phyloP scores from a whole-genome alignment of 2,113 vertebrate genomes.

The Nanorana parkeri region DNA sequence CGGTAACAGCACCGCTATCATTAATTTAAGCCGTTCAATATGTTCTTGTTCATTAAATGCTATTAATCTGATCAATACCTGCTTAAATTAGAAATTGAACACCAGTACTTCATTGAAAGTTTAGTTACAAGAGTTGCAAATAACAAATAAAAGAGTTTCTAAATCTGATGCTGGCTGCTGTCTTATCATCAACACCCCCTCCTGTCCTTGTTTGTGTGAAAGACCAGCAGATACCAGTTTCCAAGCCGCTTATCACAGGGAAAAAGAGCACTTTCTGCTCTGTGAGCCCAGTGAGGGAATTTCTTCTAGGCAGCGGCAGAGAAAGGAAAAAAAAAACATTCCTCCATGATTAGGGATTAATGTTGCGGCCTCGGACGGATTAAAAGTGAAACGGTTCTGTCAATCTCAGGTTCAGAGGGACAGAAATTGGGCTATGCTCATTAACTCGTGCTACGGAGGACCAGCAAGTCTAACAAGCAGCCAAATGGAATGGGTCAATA shows the following conservation, averaged over 20 bases:
- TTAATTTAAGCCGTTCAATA: conserved; percentile 4
- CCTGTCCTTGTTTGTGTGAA: not conserved
- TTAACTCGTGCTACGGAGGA: not conserved
- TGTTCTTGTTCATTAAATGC: conserved; percentile 23
- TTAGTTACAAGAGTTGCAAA: conserved; percentile 30
- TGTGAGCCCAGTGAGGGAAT: conserved; percentile 24
- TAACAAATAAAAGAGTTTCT: not conserved
- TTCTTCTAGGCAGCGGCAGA: not conserved
- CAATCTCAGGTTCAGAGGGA: not conserved
- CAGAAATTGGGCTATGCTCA: not conserved
- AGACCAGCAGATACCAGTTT: not conserved
- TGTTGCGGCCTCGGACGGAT: conserved; percentile 17
- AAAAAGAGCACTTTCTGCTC: not conserved
- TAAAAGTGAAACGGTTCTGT: not conserved
- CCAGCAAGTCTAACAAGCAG: no score
- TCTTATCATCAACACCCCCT: conserved; percentile 11
- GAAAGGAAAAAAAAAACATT: conserved; percentile 14
- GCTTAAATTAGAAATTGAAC: not conserved
- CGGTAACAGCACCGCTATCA: not conserved
- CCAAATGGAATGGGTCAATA: no score
- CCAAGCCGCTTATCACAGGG: conserved; percentile 44
- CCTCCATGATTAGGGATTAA: conserved; percentile 43
- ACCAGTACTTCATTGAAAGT: not conserved
- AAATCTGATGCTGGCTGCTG: conserved; percentile 12
- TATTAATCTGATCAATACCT: conserved; percentile 19